Conservation (phyloP, 2,888 invertebrate species). For the Thecocarcelia acutangulata region DNA sequence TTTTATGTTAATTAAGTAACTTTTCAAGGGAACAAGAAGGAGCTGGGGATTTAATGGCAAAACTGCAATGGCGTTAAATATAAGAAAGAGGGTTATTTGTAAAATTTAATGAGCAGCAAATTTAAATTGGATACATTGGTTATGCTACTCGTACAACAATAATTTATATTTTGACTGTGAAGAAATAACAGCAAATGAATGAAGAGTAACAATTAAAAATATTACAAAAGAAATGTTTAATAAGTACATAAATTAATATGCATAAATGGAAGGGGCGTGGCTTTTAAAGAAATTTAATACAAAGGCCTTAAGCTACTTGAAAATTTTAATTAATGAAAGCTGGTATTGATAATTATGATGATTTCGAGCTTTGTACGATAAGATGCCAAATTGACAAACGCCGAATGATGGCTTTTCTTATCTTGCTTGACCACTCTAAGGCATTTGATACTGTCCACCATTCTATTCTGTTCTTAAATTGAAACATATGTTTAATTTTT, state of each 20-base stretch:
- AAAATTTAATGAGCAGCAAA: conserved; percentile 61
- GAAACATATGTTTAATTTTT: too few species aligned
- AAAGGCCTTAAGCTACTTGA: background rate
- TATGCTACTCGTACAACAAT: conserved; percentile 58
- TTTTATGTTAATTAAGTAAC: conserved; percentile 68
- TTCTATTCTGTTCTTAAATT: too few species aligned
- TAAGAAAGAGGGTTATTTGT: conserved; percentile 32
- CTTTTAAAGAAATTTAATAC: background rate
- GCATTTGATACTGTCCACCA: too few species aligned
- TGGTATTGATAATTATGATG: too few species aligned
- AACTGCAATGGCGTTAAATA: conserved; percentile 33
- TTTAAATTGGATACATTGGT: conserved; percentile 60
- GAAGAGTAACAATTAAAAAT: conserved; percentile 46
- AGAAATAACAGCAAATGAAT: conserved; percentile 6
- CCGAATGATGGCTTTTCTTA: too few species aligned
- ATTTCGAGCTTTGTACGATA: too few species aligned
- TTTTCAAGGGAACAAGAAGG: conserved; percentile 5
- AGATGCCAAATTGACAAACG: too few species aligned
- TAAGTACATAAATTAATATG: background rate
- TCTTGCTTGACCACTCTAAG: too few species aligned
- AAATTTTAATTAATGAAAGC: too few species aligned
- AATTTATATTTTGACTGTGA: conserved; percentile 43
- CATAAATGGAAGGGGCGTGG: conserved; percentile 36
- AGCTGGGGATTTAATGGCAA: conserved; percentile 8
- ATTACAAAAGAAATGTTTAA: background rate